These are phyloP conservation scores for Rhopalosiphum maidis DNA, from an alignment of 1,140 invertebrate genomes.

Conservation along the genomic window DNA sequence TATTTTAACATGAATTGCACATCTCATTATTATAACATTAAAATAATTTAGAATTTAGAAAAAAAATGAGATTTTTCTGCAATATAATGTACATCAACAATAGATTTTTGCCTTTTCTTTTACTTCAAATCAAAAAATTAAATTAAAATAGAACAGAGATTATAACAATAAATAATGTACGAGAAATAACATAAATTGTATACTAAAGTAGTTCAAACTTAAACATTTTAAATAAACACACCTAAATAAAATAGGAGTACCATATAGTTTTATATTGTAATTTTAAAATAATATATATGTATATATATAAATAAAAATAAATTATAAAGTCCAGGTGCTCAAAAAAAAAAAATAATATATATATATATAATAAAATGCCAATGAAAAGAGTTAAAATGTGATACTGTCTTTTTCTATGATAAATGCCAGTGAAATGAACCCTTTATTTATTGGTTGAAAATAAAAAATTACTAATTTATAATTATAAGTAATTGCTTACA, in stretches of 20 bases:
- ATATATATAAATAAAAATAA: not conserved
- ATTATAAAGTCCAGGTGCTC: not conserved
- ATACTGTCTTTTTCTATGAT: not conserved
- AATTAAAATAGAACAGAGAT: not conserved
- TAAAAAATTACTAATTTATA: not conserved
- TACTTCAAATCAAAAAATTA: constrained; percentile 5
- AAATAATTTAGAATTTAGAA: constrained; percentile 33
- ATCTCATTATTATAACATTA: constrained; percentile 21
- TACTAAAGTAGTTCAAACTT: constrained; percentile 37
- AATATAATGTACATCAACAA: not conserved
- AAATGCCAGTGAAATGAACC: constrained; percentile 7
- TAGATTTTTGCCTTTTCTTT: not conserved
- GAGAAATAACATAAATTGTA: not conserved
- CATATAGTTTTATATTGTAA: constrained; percentile 11
- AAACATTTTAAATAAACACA: constrained; percentile 38
- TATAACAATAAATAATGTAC: constrained; percentile 36
- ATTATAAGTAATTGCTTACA: constrained; percentile 3
- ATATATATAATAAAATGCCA: not conserved
- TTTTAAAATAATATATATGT: not conserved
- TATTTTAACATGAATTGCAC: constrained; percentile 40
- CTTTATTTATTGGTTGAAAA: constrained; percentile 31
- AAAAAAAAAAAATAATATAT: not conserved
- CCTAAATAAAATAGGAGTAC: constrained; percentile 21
- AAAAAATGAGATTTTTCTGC: constrained; percentile 7
- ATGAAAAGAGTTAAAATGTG: not conserved